phyloP scores from a whole-genome alignment of 35 echinoderm and acorn worm species.

The Diadema setosum region DNA sequence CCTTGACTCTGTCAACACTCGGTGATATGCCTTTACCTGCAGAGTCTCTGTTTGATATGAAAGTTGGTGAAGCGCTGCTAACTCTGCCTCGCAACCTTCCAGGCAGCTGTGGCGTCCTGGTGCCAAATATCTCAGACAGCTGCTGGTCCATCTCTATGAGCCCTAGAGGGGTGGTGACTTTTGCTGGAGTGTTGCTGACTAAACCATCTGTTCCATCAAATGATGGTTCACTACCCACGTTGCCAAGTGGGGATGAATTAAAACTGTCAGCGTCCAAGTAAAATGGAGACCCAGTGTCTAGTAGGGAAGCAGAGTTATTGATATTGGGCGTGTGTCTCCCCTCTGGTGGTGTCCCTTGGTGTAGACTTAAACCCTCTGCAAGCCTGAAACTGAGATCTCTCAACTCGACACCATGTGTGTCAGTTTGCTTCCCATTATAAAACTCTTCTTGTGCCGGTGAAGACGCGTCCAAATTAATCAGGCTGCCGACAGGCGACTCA shows the following conservation, averaged over 20 bases:
- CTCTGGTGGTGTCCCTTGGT: too few species aligned
- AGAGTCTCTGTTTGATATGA: not conserved
- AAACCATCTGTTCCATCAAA: not conserved
- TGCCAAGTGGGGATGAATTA: not conserved
- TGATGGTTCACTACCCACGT: too few species aligned
- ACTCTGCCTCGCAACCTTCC: not conserved
- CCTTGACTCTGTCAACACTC: constrained; percentile 2
- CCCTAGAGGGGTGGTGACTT: not conserved
- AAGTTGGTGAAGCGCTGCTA: not conserved
- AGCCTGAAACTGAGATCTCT: too few species aligned
- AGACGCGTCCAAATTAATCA: not conserved
- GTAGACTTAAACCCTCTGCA: too few species aligned
- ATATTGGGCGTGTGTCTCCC: not conserved
- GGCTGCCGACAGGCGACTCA: not conserved
- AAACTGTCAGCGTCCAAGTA: not conserved
- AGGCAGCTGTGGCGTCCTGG: constrained; percentile 68
- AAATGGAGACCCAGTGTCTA: not conserved
- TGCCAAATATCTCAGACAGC: constrained; percentile 56
- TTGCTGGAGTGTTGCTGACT: not conserved
- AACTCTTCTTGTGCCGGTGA: too few species aligned
- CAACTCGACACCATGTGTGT: too few species aligned
- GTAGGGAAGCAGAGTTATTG: not conserved
- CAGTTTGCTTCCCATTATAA: too few species aligned
- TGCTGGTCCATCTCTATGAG: constrained; percentile 25
- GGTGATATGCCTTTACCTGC: not conserved